Percentiles rank a stretch among this genome's conserved stretches.
phyloP scores from a whole-genome alignment of 2,888 invertebrate species.

The Hydrotaea cyrtoneurina region DNA sequence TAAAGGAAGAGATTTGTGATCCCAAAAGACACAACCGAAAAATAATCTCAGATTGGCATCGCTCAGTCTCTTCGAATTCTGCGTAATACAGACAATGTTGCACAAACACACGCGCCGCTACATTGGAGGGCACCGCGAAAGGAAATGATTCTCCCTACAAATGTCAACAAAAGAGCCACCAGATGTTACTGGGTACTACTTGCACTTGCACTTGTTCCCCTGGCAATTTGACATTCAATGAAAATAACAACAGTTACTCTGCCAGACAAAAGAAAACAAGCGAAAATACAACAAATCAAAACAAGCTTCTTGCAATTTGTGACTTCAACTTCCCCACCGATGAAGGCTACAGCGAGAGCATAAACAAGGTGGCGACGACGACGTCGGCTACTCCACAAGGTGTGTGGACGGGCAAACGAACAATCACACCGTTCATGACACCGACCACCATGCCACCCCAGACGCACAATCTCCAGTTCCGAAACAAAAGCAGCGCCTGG shows the following conservation, averaged over 20 bases:
- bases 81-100: no score
- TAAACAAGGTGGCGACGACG: neutral
- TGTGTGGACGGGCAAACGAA: slow-evolving; percentile 1
- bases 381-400: slow-evolving; percentile 21
- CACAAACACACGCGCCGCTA: no score
- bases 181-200: neutral
- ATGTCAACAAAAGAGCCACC: neutral
- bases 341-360: neutral
- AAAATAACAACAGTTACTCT: neutral
- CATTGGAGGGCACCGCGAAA: no score
- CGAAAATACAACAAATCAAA: neutral
- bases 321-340: neutral
- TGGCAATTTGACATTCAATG: neutral
- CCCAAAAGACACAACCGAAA: no score
- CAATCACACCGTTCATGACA: no score
- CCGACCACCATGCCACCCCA: no score
- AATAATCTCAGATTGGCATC: no score
- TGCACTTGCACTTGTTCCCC: neutral
- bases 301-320: slow-evolving; percentile 29
- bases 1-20: no score
- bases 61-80: no score
- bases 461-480: no score
- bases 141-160: no score
- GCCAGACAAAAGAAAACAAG: no score
- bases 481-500: neutral